phyloP scores from a whole-genome alignment of 2,797 vertebrate species.

The Cottoperca gobio region DNA sequence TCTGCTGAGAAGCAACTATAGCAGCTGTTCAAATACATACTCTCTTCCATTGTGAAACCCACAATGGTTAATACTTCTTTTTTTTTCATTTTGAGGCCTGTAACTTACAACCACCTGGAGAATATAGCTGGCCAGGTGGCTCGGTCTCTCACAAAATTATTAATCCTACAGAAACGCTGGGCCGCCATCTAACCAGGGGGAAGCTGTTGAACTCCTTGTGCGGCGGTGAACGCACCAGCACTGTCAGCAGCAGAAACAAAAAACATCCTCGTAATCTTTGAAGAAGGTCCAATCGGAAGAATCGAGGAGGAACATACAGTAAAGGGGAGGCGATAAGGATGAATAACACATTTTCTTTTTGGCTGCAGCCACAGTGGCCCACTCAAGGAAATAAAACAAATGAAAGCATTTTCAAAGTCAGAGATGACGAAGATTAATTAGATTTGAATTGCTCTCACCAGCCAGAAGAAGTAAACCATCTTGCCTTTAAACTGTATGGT shows the following conservation, averaged over 20 bases:
- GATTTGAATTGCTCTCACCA: slow-evolving; percentile 57
- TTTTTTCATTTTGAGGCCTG: slow-evolving; percentile 65
- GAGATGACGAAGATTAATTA: slow-evolving; percentile 63
- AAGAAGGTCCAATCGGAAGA: slow-evolving; percentile 75
- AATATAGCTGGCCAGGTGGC: slow-evolving; percentile 67
- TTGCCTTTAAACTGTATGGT: slow-evolving; percentile 56
- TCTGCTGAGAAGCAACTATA: slow-evolving; percentile 71
- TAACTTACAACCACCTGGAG: slow-evolving; percentile 82
- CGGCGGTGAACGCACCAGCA: slow-evolving; percentile 58
- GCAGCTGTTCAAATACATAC: slow-evolving; percentile 85
- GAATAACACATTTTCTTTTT: slow-evolving; percentile 78
- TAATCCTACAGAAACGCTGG: slow-evolving; percentile 74
- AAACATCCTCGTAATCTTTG: slow-evolving; percentile 74
- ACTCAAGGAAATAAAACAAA: slow-evolving; percentile 69
- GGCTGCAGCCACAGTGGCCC: slow-evolving; percentile 48
- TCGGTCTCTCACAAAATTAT: slow-evolving; percentile 76
- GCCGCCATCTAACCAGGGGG: slow-evolving; percentile 48
- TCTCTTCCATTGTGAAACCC: slow-evolving; percentile 74
- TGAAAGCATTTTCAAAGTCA: slow-evolving; percentile 58
- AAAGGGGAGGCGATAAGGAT: slow-evolving; percentile 63
- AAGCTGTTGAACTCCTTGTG: slow-evolving; percentile 73
- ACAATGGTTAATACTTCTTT: slow-evolving; percentile 39
- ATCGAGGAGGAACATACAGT: slow-evolving; percentile 67
- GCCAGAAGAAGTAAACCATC: slow-evolving; percentile 47
- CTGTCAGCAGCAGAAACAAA: slow-evolving; percentile 74